Conservation (phyloP, 1,140 invertebrate species). For the Oryzaephilus surinamensis region DNA sequence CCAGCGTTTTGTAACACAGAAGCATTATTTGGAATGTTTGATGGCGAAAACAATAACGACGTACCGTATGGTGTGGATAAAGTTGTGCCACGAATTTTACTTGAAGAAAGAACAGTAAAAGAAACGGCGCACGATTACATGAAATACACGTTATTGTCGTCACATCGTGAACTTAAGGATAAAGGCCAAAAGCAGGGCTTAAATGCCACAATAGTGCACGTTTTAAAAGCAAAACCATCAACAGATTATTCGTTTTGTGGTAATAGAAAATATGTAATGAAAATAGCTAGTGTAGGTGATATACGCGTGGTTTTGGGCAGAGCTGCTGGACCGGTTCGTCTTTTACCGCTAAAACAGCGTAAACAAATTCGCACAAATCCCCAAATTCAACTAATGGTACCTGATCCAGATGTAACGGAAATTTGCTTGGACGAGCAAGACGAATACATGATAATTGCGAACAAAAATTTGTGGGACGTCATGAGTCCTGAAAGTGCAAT, state of each 20-base stretch:
- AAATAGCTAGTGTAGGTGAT: slow-evolving; percentile 62
- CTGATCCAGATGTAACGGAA: slow-evolving; percentile 65
- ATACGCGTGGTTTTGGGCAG: slow-evolving; percentile 59
- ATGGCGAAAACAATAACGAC: slow-evolving; percentile 59
- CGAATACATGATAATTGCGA: slow-evolving; percentile 70
- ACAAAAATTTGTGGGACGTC: slow-evolving; percentile 67
- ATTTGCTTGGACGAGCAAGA: slow-evolving; percentile 65
- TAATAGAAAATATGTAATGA: slow-evolving; percentile 46
- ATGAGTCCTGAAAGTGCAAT: slow-evolving; percentile 63
- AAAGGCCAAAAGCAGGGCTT: slow-evolving; percentile 58
- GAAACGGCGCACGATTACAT: slow-evolving; percentile 70
- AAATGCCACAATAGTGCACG: slow-evolving; percentile 61
- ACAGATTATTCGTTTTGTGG: slow-evolving; percentile 37
- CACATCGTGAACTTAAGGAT: slow-evolving; percentile 62
- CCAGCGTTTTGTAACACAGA: slow-evolving; percentile 67
- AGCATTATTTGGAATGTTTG: slow-evolving; percentile 71
- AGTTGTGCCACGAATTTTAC: slow-evolving; percentile 56
- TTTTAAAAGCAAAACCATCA: slow-evolving; percentile 45
- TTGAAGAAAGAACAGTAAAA: slow-evolving; percentile 69
- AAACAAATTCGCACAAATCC: slow-evolving; percentile 53
- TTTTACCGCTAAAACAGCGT: slow-evolving; percentile 42
- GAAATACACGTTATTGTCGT: slow-evolving; percentile 69
- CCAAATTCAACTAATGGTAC: slow-evolving; percentile 52
- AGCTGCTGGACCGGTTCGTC: slow-evolving; percentile 47
- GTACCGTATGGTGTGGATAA: slow-evolving; percentile 57